Percentiles rank a stretch among this genome's conserved stretches.
phyloP scores from a whole-genome alignment of 2,888 invertebrate genomes.

The Andrena fulva region DNA sequence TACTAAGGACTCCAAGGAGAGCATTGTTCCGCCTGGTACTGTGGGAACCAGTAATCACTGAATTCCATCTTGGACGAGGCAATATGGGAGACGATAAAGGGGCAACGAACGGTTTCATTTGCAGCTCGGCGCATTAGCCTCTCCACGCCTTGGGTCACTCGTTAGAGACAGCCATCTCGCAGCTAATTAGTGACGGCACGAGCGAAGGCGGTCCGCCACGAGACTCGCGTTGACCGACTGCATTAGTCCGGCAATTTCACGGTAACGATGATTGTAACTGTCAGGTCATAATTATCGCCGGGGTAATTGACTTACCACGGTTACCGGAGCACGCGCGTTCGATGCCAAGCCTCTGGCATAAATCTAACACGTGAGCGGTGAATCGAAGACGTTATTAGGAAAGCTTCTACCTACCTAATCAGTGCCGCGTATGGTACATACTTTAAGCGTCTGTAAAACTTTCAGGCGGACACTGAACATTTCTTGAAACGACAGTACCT shows the following conservation, averaged over 20 bases:
- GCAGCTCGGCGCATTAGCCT: conserved; percentile 56
- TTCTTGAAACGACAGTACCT: too few species aligned
- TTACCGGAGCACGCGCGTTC: conserved; percentile 33
- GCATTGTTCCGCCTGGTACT: background rate
- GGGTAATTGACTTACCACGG: conserved; percentile 52
- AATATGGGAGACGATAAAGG: conserved; percentile 16
- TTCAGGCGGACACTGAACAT: too few species aligned
- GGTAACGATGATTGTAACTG: conserved; percentile 64
- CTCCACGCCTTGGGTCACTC: conserved; percentile 55
- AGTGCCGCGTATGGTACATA: too few species aligned
- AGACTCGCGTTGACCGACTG: conserved; percentile 56
- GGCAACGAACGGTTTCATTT: conserved; percentile 65
- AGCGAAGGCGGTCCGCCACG: conserved; percentile 49
- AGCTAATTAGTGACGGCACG: conserved; percentile 65
- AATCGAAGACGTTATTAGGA: conserved; percentile 10
- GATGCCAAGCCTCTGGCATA: conserved; percentile 25
- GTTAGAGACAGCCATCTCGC: conserved; percentile 57
- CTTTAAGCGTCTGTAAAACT: too few species aligned
- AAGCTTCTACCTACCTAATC: too few species aligned
- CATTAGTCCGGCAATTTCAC: conserved; percentile 67
- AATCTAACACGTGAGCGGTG: conserved; percentile 39
- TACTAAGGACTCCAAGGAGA: too few species aligned
- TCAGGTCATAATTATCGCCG: conserved; percentile 61
- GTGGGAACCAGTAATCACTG: background rate
- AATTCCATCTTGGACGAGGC: background rate